phyloP scores from a whole-genome alignment of 2,113 vertebrate species.

The Taxidea taxus region DNA sequence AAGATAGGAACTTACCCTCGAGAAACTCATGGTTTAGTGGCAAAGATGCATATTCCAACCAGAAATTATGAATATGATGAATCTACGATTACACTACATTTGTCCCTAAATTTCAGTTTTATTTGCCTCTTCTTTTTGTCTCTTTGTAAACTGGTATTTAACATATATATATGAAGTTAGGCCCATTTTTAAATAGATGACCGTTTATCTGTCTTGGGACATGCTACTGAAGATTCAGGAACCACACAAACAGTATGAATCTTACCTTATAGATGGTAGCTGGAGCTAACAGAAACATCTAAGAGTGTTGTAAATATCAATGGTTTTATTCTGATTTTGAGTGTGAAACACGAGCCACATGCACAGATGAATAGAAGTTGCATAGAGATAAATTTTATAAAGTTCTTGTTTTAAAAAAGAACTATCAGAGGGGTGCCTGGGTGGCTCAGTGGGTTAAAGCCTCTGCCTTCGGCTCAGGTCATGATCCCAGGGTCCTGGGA shows the following conservation, averaged over 20 bases:
- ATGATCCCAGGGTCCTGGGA: too few species aligned
- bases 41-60: neutral
- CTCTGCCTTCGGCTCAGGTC: too few species aligned
- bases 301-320: neutral
- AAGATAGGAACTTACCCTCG: neutral
- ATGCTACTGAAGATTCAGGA: neutral
- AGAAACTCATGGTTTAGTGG: neutral
- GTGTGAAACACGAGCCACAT: neutral
- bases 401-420: constrained; percentile 2
- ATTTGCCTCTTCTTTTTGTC: neutral
- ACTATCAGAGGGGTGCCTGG: too few species aligned
- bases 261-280: neutral
- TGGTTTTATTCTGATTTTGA: neutral
- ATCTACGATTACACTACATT: neutral
- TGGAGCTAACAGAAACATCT: neutral
- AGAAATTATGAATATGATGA: neutral
- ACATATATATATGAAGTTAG: neutral
- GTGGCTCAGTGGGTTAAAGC: too few species aligned
- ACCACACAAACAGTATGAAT: neutral
- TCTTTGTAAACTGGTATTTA: neutral
- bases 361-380: neutral
- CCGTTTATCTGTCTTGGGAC: neutral
- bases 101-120: neutral
- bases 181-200: neutral
- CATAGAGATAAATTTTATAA: neutral